These are phyloP conservation scores for Etheostoma cragini DNA, from an alignment of 2,113 vertebrate genomes.

Conservation along the genomic window DNA sequence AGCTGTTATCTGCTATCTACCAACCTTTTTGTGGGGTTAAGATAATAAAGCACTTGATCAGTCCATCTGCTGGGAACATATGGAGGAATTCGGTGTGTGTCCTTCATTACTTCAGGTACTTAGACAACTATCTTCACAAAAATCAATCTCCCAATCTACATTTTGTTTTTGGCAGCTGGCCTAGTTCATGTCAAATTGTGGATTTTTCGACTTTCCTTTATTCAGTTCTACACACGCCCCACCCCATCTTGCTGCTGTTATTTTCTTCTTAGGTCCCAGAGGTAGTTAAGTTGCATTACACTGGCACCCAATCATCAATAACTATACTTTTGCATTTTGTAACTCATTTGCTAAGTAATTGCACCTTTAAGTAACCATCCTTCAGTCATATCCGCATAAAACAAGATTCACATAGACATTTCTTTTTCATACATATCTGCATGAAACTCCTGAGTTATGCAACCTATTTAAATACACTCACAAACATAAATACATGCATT, in stretches of 20 bases:
- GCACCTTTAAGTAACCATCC: constrained; percentile 29
- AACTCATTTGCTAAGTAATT: constrained; percentile 44
- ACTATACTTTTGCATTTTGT: constrained; percentile 34
- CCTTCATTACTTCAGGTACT: constrained; percentile 9
- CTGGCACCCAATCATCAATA: constrained; percentile 35
- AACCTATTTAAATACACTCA: neutral
- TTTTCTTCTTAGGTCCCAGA: constrained; percentile 28
- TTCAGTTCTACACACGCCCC: constrained; percentile 34
- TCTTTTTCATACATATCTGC: neutral
- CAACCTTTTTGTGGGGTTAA: neutral
- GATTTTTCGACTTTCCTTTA: constrained; percentile 41
- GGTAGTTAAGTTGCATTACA: constrained; percentile 41
- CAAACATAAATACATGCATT: neutral
- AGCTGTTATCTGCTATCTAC: neutral
- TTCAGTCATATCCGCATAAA: neutral
- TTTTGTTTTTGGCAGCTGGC: constrained; percentile 35
- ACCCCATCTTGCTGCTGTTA: constrained; percentile 43
- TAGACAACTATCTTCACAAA: constrained; percentile 12
- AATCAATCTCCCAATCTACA: constrained; percentile 28
- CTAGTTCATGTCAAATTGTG: constrained; percentile 34
- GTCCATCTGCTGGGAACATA: constrained; percentile 14
- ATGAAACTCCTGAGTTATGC: neutral
- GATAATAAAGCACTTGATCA: constrained; percentile 12
- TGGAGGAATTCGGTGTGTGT: neutral
- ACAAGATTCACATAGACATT: neutral